Conservation (phyloP, 2,888 invertebrate genomes). For the Cryptocheilus praepositus region DNA sequence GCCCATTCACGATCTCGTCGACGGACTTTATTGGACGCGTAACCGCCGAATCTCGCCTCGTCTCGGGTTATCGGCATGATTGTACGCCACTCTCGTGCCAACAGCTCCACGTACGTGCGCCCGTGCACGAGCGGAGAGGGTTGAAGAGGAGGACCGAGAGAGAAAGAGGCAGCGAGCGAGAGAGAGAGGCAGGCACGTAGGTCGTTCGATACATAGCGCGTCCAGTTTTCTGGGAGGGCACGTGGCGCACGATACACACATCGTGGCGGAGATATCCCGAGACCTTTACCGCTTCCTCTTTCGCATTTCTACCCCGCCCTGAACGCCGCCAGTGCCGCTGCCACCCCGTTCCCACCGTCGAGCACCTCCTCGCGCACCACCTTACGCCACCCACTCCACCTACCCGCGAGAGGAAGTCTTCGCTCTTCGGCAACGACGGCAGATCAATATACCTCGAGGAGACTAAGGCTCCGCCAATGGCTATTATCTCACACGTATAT, state of each 20-base stretch:
- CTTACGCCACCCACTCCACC: slow-evolving; percentile 7
- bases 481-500: slow-evolving; percentile 66
- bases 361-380: slow-evolving; percentile 13
- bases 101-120: too few species aligned
- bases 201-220: too few species aligned
- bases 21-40: too few species aligned
- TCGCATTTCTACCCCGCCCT: slow-evolving; percentile 6
- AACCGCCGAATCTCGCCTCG: too few species aligned
- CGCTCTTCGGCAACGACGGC: slow-evolving; percentile 46
- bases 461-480: slow-evolving; percentile 66
- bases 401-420: slow-evolving; percentile 52
- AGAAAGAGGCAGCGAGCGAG: too few species aligned
- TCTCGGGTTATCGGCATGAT: too few species aligned
- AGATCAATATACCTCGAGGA: slow-evolving; percentile 62
- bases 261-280: slow-evolving; percentile 13
- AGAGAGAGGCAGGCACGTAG: background rate
- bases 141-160: slow-evolving; percentile 19
- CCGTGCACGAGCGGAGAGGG: slow-evolving; percentile 21
- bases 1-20: too few species aligned
- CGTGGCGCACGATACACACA: slow-evolving; percentile 21
- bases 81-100: too few species aligned
- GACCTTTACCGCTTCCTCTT: slow-evolving; percentile 8
- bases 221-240: slow-evolving; percentile 15
- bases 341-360: slow-evolving; percentile 3
- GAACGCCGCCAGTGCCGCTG: too few species aligned